Percentiles rank a stretch among this genome's conserved stretches.
These are phyloP conservation scores for Drosophila orosa DNA, from an alignment of 1,140 invertebrate species.

Conservation along the genomic window DNA sequence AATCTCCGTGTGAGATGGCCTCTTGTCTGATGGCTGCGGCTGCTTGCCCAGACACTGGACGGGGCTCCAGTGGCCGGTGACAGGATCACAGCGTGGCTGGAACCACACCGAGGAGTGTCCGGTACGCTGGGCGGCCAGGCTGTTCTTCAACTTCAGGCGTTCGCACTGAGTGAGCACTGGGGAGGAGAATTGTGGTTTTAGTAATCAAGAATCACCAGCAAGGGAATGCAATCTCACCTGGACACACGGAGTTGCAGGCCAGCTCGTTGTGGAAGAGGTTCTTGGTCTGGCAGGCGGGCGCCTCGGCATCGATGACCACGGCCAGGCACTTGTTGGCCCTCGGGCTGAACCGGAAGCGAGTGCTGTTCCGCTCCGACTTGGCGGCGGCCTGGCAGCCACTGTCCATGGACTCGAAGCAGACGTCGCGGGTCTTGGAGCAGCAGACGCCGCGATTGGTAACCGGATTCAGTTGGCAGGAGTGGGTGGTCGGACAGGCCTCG, in stretches of 20 bases:
- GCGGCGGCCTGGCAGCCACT: slow-evolving; percentile 85
- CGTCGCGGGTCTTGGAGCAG: slow-evolving; percentile 93
- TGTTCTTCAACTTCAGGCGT: slow-evolving; percentile 90
- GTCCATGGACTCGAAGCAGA: slow-evolving; percentile 91
- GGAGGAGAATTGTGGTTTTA: neutral
- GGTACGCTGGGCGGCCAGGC: slow-evolving; percentile 88
- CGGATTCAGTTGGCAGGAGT: slow-evolving; percentile 92
- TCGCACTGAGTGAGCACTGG: slow-evolving; percentile 91
- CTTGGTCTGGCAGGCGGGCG: slow-evolving; percentile 91
- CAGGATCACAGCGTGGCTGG: slow-evolving; percentile 89
- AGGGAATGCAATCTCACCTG: slow-evolving; percentile 84
- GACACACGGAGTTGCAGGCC: slow-evolving; percentile 93
- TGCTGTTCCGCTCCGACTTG: slow-evolving; percentile 84
- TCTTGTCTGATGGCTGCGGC: slow-evolving; percentile 25
- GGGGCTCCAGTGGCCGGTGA: slow-evolving; percentile 90
- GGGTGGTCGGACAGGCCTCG: slow-evolving; percentile 91
- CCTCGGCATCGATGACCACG: slow-evolving; percentile 86
- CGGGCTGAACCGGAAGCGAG: slow-evolving; percentile 92
- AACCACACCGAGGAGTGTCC: slow-evolving; percentile 86
- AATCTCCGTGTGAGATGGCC: slow-evolving; percentile 40
- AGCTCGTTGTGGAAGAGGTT: slow-evolving; percentile 94
- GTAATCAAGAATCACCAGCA: neutral
- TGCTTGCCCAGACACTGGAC: slow-evolving; percentile 90
- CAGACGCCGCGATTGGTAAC: slow-evolving; percentile 92
- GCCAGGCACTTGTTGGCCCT: slow-evolving; percentile 90